phyloP scores from a whole-genome alignment of 2,888 invertebrate species.

The Strigamia maritima region DNA sequence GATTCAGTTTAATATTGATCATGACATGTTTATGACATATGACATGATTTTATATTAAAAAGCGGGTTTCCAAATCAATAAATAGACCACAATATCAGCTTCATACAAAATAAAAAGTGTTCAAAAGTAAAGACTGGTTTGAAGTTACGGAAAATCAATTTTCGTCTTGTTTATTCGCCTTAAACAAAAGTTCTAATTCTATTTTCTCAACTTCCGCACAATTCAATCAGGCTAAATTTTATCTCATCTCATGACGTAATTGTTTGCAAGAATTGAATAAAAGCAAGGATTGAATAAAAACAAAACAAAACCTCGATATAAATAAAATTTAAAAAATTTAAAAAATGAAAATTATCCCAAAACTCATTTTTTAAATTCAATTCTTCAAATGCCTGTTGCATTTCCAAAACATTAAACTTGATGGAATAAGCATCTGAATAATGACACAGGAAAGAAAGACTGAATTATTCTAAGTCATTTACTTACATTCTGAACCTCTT shows the following conservation, averaged over 20 bases:
- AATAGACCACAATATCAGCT: not conserved
- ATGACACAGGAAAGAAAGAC: not conserved
- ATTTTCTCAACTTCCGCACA: too few relatives aligned
- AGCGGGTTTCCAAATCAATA: conserved; percentile 3
- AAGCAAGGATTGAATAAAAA: too few relatives aligned
- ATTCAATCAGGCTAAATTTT: too few relatives aligned
- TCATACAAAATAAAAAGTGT: not conserved
- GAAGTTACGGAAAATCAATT: not conserved
- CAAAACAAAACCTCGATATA: too few relatives aligned
- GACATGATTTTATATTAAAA: conserved; percentile 11
- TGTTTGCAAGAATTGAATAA: too few relatives aligned
- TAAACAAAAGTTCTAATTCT: too few relatives aligned
- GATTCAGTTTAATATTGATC: not conserved
- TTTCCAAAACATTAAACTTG: not conserved
- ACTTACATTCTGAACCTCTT: conserved; percentile 27
- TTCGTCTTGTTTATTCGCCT: not conserved
- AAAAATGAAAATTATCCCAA: too few relatives aligned
- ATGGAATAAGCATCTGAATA: not conserved
- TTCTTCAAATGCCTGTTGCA: conserved; percentile 12
- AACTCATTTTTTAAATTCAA: not conserved
- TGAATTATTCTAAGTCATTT: not conserved
- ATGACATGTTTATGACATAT: not conserved
- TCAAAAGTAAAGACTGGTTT: not conserved
- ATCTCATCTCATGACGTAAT: too few relatives aligned
- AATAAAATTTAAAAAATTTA: too few relatives aligned